Conservation (phyloP, 2,113 vertebrate species). For the Polypterus bichir region DNA sequence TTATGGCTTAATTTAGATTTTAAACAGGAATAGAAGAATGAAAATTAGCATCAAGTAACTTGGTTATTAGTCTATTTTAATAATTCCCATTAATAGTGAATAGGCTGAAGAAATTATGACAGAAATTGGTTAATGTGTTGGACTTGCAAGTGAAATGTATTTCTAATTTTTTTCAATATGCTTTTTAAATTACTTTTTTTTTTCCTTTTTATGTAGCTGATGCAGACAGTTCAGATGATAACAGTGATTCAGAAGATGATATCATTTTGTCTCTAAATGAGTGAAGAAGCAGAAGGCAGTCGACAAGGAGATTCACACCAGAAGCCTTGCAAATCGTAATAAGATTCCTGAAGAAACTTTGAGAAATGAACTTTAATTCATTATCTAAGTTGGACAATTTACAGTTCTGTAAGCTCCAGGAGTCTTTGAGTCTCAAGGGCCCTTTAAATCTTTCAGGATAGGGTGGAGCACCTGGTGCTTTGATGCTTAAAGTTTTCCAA, state of each 20-base stretch:
- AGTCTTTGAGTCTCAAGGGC: neutral
- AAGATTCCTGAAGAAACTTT: too few relatives aligned
- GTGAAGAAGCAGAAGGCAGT: slow-evolving; percentile 25
- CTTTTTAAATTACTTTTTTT: neutral
- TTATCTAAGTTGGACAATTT: too few relatives aligned
- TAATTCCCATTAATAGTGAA: slow-evolving; percentile 13
- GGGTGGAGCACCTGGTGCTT: neutral
- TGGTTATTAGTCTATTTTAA: neutral
- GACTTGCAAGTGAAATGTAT: slow-evolving; percentile 15
- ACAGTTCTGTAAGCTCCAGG: neutral
- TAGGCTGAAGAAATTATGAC: slow-evolving; percentile 24
- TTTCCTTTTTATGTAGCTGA: slow-evolving; percentile 53
- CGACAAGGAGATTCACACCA: slow-evolving; percentile 12
- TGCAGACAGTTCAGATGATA: slow-evolving; percentile 73
- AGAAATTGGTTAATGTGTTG: slow-evolving; percentile 11
- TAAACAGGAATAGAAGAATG: too few relatives aligned
- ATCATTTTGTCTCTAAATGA: slow-evolving; percentile 80
- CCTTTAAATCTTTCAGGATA: neutral
- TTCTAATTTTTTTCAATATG: neutral
- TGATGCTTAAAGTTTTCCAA: too few relatives aligned
- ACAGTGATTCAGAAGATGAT: slow-evolving; percentile 93
- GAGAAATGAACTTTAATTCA: too few relatives aligned
- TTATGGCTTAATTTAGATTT: too few relatives aligned
- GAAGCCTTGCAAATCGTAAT: slow-evolving; percentile 4
- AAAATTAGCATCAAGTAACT: too few relatives aligned